Evolutionary conservation across 2,113 vertebrate species (phyloP), one percentile per base, ranked within the genome.

Genomic region (Neodontobutis hainanensis): DNA sequence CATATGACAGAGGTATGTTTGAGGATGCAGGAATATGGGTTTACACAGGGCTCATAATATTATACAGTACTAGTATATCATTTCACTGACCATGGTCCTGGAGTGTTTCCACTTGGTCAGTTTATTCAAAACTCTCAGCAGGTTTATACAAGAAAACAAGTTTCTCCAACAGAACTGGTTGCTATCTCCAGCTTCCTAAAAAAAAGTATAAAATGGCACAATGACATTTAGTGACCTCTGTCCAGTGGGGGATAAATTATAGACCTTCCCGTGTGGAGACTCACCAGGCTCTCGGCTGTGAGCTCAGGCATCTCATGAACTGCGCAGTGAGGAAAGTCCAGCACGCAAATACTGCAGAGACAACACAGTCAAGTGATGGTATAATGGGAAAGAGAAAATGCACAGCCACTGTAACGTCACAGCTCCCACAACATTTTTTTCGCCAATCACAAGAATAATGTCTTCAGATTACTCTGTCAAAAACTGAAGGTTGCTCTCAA

Each of bases 61-160:
- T 27, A 3, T 27, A 27, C 19, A 27, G 19, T 27, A 27, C 19
- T 27, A 27, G 19, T 27, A 27, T 27, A 27, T 27, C 19, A 27
- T 27, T 9, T 65, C 6, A 36, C 94, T 92, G 55, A 97, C 97
- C 97, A 99, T 99, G 0, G 97, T 99, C 85, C 97, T 93, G 0
- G 97, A 99, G 90, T 99, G 97, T 40, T 99, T 99, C 97, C 97
- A 99, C 81, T 99, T 99, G 85, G 97, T 99, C 82, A 99, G 91
- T 82, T 99, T 99, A 90, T 99, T 99, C 38, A 99, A 94, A 72
- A 96, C 93, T 82, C 97, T 91, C 80, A 99, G 90, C 63, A 99
- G 80, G 73, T 98, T 99, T 56, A 99, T 98, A 78, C 97, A 99
- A 55, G 97, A 98, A 85, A 99, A 99, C 44, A 99, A 85, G 75